phyloP scores from a whole-genome alignment of 2,888 invertebrate genomes.

The Cryptosula pallasiana region DNA sequence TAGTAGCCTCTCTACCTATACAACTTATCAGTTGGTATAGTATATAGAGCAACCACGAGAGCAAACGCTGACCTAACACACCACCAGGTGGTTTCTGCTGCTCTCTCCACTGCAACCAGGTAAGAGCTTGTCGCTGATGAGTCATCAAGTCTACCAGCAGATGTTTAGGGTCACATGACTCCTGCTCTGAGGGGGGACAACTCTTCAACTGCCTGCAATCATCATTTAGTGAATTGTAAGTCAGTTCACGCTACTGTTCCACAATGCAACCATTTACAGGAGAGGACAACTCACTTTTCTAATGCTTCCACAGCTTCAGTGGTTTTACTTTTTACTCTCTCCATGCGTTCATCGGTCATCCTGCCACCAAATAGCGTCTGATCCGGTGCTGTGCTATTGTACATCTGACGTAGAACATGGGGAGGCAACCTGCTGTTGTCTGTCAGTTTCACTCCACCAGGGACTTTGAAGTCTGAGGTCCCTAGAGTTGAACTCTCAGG shows the following conservation, averaged over 20 bases:
- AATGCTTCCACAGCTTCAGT: constrained; percentile 45
- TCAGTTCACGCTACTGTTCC: no score
- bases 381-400: constrained; percentile 34
- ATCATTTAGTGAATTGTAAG: no score
- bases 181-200: constrained; percentile 48
- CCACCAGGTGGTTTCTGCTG: constrained; percentile 76
- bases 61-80: constrained; percentile 66
- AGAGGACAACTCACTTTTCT: constrained; percentile 45
- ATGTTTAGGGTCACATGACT: constrained; percentile 55
- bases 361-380: constrained; percentile 41
- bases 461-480: not conserved
- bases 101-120: constrained; percentile 87
- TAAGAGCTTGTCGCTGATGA: constrained; percentile 78
- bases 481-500: not conserved
- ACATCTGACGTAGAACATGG: constrained; percentile 42
- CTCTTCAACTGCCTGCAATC: constrained; percentile 48
- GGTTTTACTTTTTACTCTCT: constrained; percentile 43
- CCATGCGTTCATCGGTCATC: constrained; percentile 43
- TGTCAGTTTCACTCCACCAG: not conserved
- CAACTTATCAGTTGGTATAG: not conserved
- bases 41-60: not conserved
- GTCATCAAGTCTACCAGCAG: constrained; percentile 67
- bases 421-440: constrained; percentile 33
- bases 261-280: no score
- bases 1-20: no score